Conservation (phyloP, 2,113 vertebrate genomes). For the Melanotaenia duboulayi region DNA sequence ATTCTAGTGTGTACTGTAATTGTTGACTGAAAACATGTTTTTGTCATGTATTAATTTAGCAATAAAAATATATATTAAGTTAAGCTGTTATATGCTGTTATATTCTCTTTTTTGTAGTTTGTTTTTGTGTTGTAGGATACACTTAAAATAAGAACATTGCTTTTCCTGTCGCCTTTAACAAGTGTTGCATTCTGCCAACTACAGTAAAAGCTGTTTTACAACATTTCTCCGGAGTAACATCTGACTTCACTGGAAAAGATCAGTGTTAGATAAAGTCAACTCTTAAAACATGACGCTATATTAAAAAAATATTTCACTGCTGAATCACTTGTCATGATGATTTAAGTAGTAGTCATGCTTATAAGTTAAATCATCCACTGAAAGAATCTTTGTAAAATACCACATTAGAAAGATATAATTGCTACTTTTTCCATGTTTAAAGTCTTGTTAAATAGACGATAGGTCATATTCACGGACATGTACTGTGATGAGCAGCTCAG, state of each 20-base stretch:
- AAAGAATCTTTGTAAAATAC: too few species aligned
- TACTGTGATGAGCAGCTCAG: too few species aligned
- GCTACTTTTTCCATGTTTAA: too few species aligned
- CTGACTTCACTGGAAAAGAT: neutral
- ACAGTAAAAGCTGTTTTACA: neutral
- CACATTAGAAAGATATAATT: too few species aligned
- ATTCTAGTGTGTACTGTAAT: slow-evolving; percentile 13
- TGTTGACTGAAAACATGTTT: slow-evolving; percentile 36
- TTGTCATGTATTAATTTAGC: slow-evolving; percentile 21
- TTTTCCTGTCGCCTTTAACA: neutral
- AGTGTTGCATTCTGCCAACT: neutral
- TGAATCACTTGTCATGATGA: neutral
- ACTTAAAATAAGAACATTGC: neutral
- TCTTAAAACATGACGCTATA: neutral
- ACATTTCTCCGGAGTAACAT: neutral
- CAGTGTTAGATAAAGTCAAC: neutral
- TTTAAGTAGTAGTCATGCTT: too few species aligned
- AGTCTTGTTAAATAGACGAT: too few species aligned
- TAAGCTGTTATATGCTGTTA: neutral
- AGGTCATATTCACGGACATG: too few species aligned
- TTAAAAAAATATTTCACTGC: neutral
- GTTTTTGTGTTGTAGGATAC: neutral
- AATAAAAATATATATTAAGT: slow-evolving; percentile 47
- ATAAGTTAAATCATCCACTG: too few species aligned
- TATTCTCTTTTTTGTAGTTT: neutral